Conservation (phyloP, 2,113 vertebrate genomes). For the Piprites chloris region DNA sequence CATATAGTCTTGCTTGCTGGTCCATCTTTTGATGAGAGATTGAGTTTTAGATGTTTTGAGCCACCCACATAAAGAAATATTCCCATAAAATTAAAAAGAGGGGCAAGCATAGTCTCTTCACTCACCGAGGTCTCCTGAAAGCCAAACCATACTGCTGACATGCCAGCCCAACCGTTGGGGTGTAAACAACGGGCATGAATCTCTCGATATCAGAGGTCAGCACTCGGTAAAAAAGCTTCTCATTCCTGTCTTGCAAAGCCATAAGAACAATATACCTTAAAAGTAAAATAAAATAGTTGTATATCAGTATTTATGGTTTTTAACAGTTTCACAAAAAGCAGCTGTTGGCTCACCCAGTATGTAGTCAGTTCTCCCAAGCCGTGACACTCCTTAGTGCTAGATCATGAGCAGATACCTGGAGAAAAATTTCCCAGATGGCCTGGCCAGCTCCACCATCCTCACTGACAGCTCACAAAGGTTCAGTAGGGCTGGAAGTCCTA, state of each 20-base stretch:
- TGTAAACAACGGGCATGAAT: constrained; percentile 98
- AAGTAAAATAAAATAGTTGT: neutral
- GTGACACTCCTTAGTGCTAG: neutral
- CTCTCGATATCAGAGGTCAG: constrained; percentile 92
- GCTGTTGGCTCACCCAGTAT: neutral
- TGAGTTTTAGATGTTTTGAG: neutral
- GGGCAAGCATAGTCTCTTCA: neutral
- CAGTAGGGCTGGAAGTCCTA: neutral
- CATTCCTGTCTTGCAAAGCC: constrained; percentile 96
- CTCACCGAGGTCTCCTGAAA: constrained; percentile 95
- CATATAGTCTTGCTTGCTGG: neutral
- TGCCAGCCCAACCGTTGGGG: constrained; percentile 92
- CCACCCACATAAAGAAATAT: constrained; percentile 35
- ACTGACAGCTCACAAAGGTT: neutral
- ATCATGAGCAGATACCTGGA: neutral
- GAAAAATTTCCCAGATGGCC: neutral
- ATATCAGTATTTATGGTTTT: neutral
- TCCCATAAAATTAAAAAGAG: neutral
- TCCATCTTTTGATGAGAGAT: neutral
- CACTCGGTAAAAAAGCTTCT: constrained; percentile 95
- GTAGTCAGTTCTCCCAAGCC: neutral
- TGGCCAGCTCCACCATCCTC: neutral
- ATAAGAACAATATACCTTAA: constrained; percentile 94
- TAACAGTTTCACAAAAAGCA: neutral
- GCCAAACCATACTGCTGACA: constrained; percentile 95